phyloP scores from a whole-genome alignment of 2,888 invertebrate genomes.

The Pseudococcus viburni region DNA sequence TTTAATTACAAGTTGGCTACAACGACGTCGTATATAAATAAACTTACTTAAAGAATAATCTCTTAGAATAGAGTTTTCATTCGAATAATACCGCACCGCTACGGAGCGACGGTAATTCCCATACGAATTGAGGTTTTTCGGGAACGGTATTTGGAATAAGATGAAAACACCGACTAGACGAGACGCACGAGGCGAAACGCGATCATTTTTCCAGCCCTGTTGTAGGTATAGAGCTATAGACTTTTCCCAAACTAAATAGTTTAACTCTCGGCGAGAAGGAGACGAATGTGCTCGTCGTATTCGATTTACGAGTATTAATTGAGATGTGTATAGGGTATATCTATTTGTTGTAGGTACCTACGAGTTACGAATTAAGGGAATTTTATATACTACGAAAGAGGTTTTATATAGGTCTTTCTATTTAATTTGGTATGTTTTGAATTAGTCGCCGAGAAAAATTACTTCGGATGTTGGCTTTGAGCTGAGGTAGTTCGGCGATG shows the following conservation, averaged over 20 bases:
- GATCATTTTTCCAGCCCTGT: neutral
- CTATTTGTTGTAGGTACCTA: too few species aligned
- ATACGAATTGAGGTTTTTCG: slow-evolving; percentile 6
- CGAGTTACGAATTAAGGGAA: too few species aligned
- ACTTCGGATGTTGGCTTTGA: too few species aligned
- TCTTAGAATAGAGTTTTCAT: neutral
- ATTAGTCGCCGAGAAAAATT: too few species aligned
- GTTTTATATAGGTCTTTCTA: too few species aligned
- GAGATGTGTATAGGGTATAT: neutral
- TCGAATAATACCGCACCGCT: neutral
- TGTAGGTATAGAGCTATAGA: too few species aligned
- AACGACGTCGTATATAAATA: neutral
- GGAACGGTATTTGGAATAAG: neutral
- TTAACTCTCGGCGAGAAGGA: neutral
- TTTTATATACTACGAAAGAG: too few species aligned
- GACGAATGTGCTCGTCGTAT: neutral
- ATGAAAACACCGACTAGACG: neutral
- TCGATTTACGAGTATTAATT: neutral
- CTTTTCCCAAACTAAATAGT: too few species aligned
- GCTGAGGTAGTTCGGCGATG: too few species aligned
- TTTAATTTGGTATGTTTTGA: too few species aligned
- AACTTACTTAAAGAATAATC: slow-evolving; percentile 25
- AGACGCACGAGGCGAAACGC: neutral
- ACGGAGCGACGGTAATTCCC: neutral
- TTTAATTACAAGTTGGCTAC: neutral